These are phyloP conservation scores for Pterophyllum scalare DNA, from an alignment of 2,113 vertebrate species.

Conservation along the genomic window DNA sequence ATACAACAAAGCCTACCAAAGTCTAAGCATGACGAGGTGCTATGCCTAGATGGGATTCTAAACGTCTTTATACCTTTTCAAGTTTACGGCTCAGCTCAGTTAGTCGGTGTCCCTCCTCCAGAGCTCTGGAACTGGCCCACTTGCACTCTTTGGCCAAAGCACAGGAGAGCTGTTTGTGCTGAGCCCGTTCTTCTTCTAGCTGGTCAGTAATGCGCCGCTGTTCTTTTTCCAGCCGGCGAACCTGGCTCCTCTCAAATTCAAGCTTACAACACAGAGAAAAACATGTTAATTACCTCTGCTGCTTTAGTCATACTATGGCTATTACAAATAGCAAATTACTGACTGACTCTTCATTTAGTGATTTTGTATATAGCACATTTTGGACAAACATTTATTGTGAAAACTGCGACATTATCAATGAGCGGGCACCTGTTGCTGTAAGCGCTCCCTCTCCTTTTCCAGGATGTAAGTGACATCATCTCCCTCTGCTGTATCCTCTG, in stretches of 20 bases:
- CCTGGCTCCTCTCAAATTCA: conserved; percentile 95
- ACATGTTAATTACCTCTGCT: neutral
- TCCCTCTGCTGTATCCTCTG: conserved; percentile 95
- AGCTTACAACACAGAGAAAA: conserved; percentile 77
- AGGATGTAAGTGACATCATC: conserved; percentile 98
- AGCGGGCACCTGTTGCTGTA: conserved; percentile 90
- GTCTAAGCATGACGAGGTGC: accelerated
- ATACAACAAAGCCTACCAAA: accelerated
- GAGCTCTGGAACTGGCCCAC: conserved; percentile 88
- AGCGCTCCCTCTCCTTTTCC: conserved; percentile 94
- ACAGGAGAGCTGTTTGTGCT: conserved; percentile 92
- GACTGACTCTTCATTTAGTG: neutral
- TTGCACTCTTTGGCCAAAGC: conserved; percentile 94
- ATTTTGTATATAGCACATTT: neutral
- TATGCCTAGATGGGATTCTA: accelerated
- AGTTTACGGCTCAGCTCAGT: conserved; percentile 86
- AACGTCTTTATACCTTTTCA: conserved; percentile 78
- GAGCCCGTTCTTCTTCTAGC: conserved; percentile 90
- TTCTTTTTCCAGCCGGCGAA: conserved; percentile 91
- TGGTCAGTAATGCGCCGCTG: conserved; percentile 89
- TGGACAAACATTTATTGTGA: neutral
- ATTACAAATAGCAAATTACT: neutral
- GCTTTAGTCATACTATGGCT: neutral
- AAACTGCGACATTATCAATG: neutral
- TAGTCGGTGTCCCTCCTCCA: conserved; percentile 90